A percentile compares a stretch with the other conserved stretches of the same genome.
Evolutionary conservation across 2,888 invertebrate species (phyloP).

Genomic region (Sclerodermus sp.): DNA sequence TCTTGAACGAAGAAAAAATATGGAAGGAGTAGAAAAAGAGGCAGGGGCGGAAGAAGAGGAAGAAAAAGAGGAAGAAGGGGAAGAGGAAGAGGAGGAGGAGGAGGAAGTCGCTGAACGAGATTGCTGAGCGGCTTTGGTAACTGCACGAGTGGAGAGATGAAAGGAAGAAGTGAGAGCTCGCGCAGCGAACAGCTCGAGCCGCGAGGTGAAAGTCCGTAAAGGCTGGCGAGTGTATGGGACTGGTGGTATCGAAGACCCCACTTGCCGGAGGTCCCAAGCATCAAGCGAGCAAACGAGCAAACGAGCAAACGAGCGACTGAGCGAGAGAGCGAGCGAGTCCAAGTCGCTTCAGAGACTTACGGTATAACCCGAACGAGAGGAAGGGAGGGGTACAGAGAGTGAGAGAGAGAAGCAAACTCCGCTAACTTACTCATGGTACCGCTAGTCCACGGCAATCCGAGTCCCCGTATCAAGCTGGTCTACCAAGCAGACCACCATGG

Average conservation of each 20-base stretch:
- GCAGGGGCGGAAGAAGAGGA: neutral
- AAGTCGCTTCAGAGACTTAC: no score
- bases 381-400: no score
- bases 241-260: no score
- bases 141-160: neutral
- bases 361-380: no score
- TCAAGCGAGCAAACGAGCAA: no score
- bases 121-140: neutral
- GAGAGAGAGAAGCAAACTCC: slow-evolving; percentile 32
- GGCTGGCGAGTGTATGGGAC: no score
- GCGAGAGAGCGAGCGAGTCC: no score
- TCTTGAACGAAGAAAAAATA: no score
- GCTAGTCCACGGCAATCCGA: slow-evolving; percentile 28
- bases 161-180: neutral
- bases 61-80: neutral
- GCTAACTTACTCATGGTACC: slow-evolving; percentile 45
- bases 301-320: no score
- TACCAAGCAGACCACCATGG: no score
- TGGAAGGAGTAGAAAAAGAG: no score
- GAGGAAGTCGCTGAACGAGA: neutral
- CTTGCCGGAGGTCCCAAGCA: no score
- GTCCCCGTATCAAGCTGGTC: slow-evolving; percentile 5
- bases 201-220: neutral
- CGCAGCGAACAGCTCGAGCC: neutral
- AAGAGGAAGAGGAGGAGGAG: neutral